Percentiles rank a stretch among this genome's conserved stretches.
These are phyloP conservation scores for Dendrolimus kikuchii DNA, from an alignment of 1,140 invertebrate species.

Conservation along the genomic window DNA sequence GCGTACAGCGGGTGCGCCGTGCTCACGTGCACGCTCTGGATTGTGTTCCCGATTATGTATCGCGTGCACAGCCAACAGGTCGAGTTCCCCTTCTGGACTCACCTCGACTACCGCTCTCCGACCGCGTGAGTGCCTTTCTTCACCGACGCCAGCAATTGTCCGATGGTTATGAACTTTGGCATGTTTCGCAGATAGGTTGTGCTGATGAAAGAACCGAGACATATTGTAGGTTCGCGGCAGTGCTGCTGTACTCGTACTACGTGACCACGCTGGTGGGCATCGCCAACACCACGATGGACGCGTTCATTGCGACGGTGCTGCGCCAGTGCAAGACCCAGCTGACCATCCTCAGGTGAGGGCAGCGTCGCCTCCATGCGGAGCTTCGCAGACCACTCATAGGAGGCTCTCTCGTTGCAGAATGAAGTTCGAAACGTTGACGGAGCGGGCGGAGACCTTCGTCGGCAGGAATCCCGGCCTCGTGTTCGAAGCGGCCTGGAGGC, in stretches of 20 bases:
- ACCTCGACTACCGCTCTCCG: constrained; percentile 11
- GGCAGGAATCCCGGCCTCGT: constrained; percentile 3
- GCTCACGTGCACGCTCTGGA: constrained; percentile 48
- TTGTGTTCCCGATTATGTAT: constrained; percentile 33
- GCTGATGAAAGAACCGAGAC: not conserved
- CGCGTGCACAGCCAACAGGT: constrained; percentile 20
- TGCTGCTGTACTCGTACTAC: constrained; percentile 51
- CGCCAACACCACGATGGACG: constrained; percentile 61
- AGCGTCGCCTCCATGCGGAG: too few relatives aligned
- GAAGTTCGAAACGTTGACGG: constrained; percentile 27
- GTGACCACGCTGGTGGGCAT: constrained; percentile 52
- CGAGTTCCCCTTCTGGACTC: constrained; percentile 44
- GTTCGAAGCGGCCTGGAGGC: constrained; percentile 20
- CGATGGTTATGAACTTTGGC: not conserved
- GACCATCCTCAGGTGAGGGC: constrained; percentile 34
- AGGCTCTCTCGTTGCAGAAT: constrained; percentile 17
- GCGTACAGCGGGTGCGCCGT: constrained; percentile 43
- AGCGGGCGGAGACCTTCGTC: constrained; percentile 14
- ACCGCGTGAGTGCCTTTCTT: not conserved
- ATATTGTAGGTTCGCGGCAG: constrained; percentile 29
- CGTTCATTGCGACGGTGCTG: constrained; percentile 48
- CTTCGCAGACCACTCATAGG: too few relatives aligned
- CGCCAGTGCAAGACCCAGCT: constrained; percentile 52
- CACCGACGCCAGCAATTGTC: not conserved
- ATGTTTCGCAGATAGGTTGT: not conserved